These are phyloP conservation scores for Colinus virginianus DNA, from an alignment of 2,113 vertebrate species.

Conservation along the genomic window DNA sequence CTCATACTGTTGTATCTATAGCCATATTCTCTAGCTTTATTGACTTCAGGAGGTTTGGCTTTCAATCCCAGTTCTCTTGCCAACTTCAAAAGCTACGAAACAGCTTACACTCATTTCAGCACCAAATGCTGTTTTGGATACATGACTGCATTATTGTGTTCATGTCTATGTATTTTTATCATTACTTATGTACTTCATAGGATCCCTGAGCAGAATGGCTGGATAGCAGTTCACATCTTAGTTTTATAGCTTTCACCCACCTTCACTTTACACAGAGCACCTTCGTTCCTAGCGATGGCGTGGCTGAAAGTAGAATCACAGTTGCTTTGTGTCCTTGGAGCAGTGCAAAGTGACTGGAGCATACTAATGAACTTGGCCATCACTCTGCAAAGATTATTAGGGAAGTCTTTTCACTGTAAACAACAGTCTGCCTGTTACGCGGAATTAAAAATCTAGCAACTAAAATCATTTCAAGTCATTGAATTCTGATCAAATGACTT, in stretches of 20 bases:
- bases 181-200: not conserved
- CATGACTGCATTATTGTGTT: not conserved
- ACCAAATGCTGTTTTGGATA: not conserved
- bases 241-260: not conserved
- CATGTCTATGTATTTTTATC: not conserved
- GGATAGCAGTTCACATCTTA: not conserved
- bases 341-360: not conserved
- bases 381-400: not conserved
- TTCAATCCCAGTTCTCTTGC: not conserved
- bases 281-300: not conserved
- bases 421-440: not conserved
- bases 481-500: not conserved
- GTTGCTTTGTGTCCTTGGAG: not conserved
- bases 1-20: not conserved
- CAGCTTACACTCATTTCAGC: not conserved
- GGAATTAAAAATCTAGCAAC: not conserved
- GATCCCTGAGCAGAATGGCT: not conserved
- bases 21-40: not conserved
- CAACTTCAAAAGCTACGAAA: not conserved
- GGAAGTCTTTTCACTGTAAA: not conserved
- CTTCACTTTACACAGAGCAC: not conserved
- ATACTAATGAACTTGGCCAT: not conserved
- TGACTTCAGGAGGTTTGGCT: not conserved
- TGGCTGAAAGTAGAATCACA: not conserved
- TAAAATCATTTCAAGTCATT: not conserved